Evolutionary conservation across 2,888 invertebrate species (phyloP).

Genomic region (Nymphalis urticae): DNA sequence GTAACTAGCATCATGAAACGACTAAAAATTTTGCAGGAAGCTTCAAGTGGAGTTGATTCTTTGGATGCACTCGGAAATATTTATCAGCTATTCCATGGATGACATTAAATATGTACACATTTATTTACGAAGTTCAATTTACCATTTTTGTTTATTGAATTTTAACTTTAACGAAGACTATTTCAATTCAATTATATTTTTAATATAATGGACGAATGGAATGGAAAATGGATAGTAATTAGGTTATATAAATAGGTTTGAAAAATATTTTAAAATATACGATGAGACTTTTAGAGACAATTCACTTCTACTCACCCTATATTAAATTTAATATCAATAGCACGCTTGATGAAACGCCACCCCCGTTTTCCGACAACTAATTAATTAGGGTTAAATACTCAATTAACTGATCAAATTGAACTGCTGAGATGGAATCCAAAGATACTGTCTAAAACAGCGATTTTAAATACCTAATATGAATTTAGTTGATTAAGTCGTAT

Average conservation of each 20-base stretch:
- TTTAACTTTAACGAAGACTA: too few species aligned
- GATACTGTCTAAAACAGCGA: slow-evolving; percentile 29
- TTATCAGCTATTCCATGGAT: background rate
- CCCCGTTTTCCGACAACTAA: slow-evolving; percentile 51
- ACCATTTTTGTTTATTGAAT: background rate
- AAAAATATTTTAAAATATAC: slow-evolving; percentile 8
- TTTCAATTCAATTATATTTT: too few species aligned
- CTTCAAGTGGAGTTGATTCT: slow-evolving; percentile 21
- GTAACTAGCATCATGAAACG: slow-evolving; percentile 31
- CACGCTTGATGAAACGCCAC: slow-evolving; percentile 55
- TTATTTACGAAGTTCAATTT: background rate
- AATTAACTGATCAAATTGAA: slow-evolving; percentile 44
- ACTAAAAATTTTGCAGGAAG: slow-evolving; percentile 23
- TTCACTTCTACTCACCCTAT: slow-evolving; percentile 42
- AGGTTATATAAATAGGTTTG: background rate
- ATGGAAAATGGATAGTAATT: background rate
- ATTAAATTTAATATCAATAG: slow-evolving; percentile 77
- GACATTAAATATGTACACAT: background rate
- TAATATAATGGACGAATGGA: too few species aligned
- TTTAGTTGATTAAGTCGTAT: background rate
- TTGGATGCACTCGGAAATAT: slow-evolving; percentile 15
- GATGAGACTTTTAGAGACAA: slow-evolving; percentile 32
- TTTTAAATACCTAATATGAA: slow-evolving; percentile 14
- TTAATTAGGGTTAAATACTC: slow-evolving; percentile 58
- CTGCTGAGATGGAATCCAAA: slow-evolving; percentile 31